These are phyloP conservation scores for Theodoxus fluviatilis DNA, from an alignment of 2,888 invertebrate species.

Conservation along the genomic window DNA sequence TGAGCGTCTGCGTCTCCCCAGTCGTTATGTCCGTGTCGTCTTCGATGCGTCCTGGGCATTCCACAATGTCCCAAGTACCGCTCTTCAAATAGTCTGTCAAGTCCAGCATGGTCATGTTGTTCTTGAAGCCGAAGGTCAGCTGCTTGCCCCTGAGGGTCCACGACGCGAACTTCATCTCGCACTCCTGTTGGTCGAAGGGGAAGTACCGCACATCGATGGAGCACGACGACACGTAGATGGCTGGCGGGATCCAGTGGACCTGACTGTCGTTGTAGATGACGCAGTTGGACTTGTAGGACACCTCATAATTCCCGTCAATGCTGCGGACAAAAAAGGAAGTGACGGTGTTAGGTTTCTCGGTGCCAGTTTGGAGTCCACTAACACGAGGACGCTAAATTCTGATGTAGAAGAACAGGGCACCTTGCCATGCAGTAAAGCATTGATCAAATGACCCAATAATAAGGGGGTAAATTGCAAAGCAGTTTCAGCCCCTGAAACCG, in stretches of 20 bases:
- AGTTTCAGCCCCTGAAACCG: no score
- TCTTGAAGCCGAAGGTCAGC: conserved; percentile 57
- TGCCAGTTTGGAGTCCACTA: no score
- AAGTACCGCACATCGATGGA: conserved; percentile 99
- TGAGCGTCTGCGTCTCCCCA: conserved; percentile 65
- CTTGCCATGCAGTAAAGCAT: no score
- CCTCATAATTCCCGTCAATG: conserved; percentile 99
- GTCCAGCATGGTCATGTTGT: conserved; percentile 57
- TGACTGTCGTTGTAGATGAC: conserved; percentile 96
- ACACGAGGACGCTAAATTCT: no score
- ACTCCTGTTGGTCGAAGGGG: conserved; percentile 98
- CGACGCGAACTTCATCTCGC: conserved; percentile 97
- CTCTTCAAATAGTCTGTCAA: conserved; percentile 64
- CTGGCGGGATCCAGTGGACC: conserved; percentile 97
- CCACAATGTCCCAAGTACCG: conserved; percentile 65
- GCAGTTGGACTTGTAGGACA: conserved; percentile 98
- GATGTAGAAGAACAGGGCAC: no score
- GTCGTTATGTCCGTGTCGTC: conserved; percentile 45
- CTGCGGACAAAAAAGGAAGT: conserved; percentile 69
- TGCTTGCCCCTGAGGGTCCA: conserved; percentile 64
- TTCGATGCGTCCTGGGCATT: conserved; percentile 56
- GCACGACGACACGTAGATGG: conserved; percentile 98
- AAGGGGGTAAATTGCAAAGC: no score
- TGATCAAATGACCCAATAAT: no score
- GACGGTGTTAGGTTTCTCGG: no score